These are phyloP conservation scores for Bucorvus abyssinicus DNA, from an alignment of 2,797 vertebrate species.

Conservation along the genomic window DNA sequence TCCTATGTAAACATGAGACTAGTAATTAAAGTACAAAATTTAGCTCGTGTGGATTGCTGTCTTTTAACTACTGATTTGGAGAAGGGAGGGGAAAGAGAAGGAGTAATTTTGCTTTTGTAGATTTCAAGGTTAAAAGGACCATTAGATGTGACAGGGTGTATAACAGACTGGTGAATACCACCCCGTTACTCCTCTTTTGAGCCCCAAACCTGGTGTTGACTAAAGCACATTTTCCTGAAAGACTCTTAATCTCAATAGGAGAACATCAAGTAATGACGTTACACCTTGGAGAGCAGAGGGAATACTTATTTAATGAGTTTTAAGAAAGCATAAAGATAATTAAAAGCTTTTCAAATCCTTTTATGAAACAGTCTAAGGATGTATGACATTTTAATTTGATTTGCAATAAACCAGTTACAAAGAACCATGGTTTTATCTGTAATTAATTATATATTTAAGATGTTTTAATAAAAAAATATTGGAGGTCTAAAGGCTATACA, in stretches of 20 bases:
- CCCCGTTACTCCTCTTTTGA: neutral
- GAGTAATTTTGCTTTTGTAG: neutral
- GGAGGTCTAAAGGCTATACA: neutral
- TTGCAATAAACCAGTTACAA: neutral
- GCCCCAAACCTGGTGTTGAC: neutral
- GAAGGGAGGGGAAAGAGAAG: neutral
- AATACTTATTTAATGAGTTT: neutral
- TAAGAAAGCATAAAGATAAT: neutral
- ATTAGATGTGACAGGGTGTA: neutral
- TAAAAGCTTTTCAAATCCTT: neutral
- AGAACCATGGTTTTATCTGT: neutral
- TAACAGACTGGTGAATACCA: neutral
- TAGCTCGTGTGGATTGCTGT: neutral
- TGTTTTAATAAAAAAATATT: neutral
- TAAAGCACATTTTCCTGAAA: neutral
- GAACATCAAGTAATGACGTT: neutral
- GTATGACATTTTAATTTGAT: neutral
- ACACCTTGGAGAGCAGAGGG: neutral
- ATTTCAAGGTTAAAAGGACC: neutral
- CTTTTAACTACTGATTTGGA: conserved; percentile 37
- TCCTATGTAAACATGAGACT: conserved; percentile 33
- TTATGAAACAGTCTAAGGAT: neutral
- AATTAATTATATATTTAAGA: conserved; percentile 16
- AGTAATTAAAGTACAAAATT: conserved; percentile 34
- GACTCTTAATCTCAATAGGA: neutral